These are phyloP conservation scores for Rousettus madagascariensis DNA, from an alignment of 2,797 vertebrate genomes.

Conservation along the genomic window DNA sequence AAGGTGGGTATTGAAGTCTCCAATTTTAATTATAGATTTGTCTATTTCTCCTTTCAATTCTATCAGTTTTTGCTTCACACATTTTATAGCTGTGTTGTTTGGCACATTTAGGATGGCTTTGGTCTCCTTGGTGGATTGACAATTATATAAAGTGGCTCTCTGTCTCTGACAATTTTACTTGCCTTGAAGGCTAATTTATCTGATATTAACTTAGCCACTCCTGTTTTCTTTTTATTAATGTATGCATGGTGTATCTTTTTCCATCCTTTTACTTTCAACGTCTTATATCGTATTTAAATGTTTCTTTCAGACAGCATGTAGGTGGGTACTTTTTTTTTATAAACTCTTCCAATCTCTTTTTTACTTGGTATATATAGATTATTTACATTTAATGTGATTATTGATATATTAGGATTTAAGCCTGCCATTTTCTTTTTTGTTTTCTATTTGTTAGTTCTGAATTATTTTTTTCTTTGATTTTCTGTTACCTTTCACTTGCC, in stretches of 20 bases:
- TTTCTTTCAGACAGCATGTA: not conserved
- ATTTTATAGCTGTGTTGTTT: not conserved
- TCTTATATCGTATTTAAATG: not conserved
- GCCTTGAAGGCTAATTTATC: not conserved
- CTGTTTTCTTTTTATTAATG: not conserved
- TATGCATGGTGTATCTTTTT: not conserved
- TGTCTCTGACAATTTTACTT: not conserved
- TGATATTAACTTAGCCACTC: constrained; percentile 9
- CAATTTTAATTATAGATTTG: not conserved
- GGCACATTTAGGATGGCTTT: not conserved
- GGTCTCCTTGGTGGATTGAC: not conserved
- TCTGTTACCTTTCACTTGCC: not conserved
- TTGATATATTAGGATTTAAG: not conserved
- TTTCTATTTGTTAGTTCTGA: not conserved
- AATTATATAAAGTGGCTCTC: not conserved
- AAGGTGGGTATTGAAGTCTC: not conserved
- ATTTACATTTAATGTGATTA: constrained; percentile 14
- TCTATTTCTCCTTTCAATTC: not conserved
- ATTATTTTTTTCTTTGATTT: not conserved
- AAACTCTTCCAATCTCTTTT: not conserved
- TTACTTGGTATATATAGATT: not conserved
- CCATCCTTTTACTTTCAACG: not conserved
- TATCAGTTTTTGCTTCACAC: not conserved
- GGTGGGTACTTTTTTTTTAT: not conserved
- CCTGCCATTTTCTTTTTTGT: constrained; percentile 27